Evolutionary conservation across 2,113 vertebrate species (phyloP), one percentile per base, ranked within the genome.

Genomic region (Mormyrus iriodes): DNA sequence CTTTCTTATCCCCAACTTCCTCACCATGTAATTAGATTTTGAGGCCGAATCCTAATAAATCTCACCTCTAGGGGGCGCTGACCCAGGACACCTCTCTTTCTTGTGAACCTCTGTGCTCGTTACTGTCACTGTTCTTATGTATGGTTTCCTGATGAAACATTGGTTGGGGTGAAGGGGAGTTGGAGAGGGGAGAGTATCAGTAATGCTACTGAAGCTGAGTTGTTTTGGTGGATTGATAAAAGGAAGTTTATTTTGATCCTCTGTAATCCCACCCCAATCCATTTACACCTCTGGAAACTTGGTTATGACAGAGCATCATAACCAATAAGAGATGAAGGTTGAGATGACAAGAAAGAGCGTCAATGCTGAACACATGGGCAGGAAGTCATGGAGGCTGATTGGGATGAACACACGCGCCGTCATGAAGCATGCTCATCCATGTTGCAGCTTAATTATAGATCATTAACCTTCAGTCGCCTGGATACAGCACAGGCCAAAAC

Each of bases 401-500:
- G 51, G 69, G 31, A 76, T 31, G 35, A 39, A 39, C 13, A 15
- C 73, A 42, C 17, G 13, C 73, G n/a, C 39, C 51, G 82, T 82
- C 58, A 44, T 89, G 73, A 48, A 61, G 6, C 82, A 86, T 73
- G 52, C 86, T 69, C 24, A 61, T 88, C 55, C 58, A 24, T 69
- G 53, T 82, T 87, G 76, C 42, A 3, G 49, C 85, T 88, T 89
- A 73, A 85, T 86, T 86, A 91, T 61, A 86, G 58, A 84, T 86
- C 90, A 91, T 91, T 92, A 92, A 90, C 90, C 89, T 92, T 89
- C 90, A 90, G 61, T 82, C 88, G 4, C 86, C 5, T 90, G 84
- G 46, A 79, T 88, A 89, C 85, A 88, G 46, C 51, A 31, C 65
- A 89, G 85, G 89, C 90, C 89, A 88, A 79, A 88, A 73, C 88